A percentile compares a stretch with the other conserved stretches of the same genome.
Evolutionary conservation across 2,888 invertebrate species (phyloP).

Genomic region (Catocala fraxini): DNA sequence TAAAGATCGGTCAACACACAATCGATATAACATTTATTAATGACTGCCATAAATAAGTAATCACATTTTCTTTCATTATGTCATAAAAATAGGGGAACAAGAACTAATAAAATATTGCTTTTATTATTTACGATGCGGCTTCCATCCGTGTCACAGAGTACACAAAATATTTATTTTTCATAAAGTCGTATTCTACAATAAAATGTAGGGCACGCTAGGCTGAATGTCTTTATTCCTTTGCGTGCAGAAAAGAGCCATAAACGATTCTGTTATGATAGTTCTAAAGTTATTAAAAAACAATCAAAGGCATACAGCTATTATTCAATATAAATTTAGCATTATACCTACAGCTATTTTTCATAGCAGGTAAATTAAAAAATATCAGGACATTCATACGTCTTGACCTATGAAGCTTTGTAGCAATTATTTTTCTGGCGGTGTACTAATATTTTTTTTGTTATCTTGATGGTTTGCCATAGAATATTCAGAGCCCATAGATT

Average conservation of each 20-base stretch:
- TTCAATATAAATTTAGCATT: too few relatives aligned
- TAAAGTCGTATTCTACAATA: conserved; percentile 31
- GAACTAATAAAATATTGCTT: conserved; percentile 31
- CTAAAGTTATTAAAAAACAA: conserved; percentile 9
- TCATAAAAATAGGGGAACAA: conserved; percentile 33
- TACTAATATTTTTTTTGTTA: too few relatives aligned
- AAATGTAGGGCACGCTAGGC: conserved; percentile 26
- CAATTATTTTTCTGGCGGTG: too few relatives aligned
- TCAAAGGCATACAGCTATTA: too few relatives aligned
- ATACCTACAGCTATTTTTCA: too few relatives aligned
- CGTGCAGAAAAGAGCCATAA: conserved; percentile 11
- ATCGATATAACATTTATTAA: not conserved
- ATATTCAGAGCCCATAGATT: too few relatives aligned
- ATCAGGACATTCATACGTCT: too few relatives aligned
- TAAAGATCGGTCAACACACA: too few relatives aligned
- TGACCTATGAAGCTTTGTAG: too few relatives aligned
- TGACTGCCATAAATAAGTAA: conserved; percentile 21
- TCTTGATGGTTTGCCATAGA: too few relatives aligned
- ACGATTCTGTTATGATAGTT: conserved; percentile 18
- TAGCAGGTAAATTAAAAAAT: too few relatives aligned
- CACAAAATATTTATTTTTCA: conserved; percentile 23
- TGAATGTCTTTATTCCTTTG: conserved; percentile 23
- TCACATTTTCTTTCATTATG: conserved; percentile 42
- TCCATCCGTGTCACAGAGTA: conserved; percentile 19
- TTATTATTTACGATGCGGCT: conserved; percentile 26